Evolutionary conservation across 53 echinoderm and acorn worm species (phyloP).

Genomic region (Echinarachnius parma): DNA sequence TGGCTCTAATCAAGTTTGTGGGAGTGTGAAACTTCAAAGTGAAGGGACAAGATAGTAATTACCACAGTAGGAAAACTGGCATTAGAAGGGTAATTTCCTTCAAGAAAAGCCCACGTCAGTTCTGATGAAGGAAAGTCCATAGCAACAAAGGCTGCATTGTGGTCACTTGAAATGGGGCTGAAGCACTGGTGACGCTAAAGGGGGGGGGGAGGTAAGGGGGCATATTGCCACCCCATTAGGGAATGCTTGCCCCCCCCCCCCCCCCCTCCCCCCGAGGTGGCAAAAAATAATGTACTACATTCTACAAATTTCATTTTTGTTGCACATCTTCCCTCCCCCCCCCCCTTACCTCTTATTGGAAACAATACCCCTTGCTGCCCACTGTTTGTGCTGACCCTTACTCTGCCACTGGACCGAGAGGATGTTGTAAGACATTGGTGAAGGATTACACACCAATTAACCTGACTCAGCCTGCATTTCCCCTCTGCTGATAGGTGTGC

Average conservation of each 20-base stretch:
- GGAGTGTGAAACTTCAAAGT: background rate
- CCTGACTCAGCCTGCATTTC: no score
- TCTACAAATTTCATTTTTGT: no score
- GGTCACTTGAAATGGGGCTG: background rate
- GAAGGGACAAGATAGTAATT: slow-evolving; percentile 7
- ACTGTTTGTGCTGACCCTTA: no score
- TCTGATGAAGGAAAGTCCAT: background rate
- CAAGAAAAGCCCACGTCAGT: background rate
- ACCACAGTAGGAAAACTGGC: slow-evolving; percentile 18
- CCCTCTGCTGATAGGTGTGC: no score
- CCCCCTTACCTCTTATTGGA: no score
- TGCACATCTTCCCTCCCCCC: no score
- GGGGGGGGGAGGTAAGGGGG: background rate
- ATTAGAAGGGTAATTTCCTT: slow-evolving; percentile 26
- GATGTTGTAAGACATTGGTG: no score
- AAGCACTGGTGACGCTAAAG: background rate
- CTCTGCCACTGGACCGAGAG: no score
- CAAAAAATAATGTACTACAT: no score
- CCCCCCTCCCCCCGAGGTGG: background rate
- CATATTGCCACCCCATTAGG: background rate
- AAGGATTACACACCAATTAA: no score
- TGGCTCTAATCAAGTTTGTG: no score
- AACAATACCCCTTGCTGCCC: no score
- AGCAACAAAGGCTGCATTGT: slow-evolving; percentile 5
- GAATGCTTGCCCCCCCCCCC: background rate